A percentile compares a stretch with the other conserved stretches of the same genome.
phyloP scores from a whole-genome alignment of 2,113 vertebrate species.

The Channa maculata region DNA sequence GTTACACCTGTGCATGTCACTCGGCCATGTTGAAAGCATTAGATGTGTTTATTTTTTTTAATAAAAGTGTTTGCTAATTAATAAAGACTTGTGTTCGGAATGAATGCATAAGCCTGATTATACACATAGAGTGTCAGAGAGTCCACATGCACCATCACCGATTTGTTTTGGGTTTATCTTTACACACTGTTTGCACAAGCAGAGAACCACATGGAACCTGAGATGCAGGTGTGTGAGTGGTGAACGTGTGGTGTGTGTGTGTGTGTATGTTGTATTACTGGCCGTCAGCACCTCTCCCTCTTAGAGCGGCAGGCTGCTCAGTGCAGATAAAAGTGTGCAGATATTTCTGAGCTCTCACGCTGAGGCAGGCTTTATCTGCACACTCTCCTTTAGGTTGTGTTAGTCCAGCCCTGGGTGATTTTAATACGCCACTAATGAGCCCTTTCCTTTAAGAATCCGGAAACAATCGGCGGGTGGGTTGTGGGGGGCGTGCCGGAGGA shows the following conservation, averaged over 20 bases:
- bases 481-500: neutral
- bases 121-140: neutral
- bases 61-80: slow-evolving; percentile 15
- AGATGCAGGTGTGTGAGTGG: slow-evolving; percentile 42
- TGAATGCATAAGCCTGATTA: slow-evolving; percentile 7
- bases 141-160: neutral
- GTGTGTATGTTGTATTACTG: slow-evolving; percentile 40
- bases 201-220: slow-evolving; percentile 22
- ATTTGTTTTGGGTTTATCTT: slow-evolving; percentile 51
- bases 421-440: slow-evolving; percentile 79
- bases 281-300: slow-evolving; percentile 38
- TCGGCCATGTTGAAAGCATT: slow-evolving; percentile 4
- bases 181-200: slow-evolving; percentile 42
- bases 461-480: slow-evolving; percentile 63
- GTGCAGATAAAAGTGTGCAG: slow-evolving; percentile 72
- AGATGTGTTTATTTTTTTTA: slow-evolving; percentile 11
- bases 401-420: slow-evolving; percentile 73
- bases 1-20: slow-evolving; percentile 33
- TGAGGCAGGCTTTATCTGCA: slow-evolving; percentile 68
- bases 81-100: neutral
- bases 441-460: slow-evolving; percentile 66
- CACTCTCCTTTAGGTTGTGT: slow-evolving; percentile 62
- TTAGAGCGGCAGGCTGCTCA: slow-evolving; percentile 57
- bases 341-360: slow-evolving; percentile 60
- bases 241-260: slow-evolving; percentile 15